phyloP scores from a whole-genome alignment of 2,113 vertebrate genomes.

The Pedetes capensis region DNA sequence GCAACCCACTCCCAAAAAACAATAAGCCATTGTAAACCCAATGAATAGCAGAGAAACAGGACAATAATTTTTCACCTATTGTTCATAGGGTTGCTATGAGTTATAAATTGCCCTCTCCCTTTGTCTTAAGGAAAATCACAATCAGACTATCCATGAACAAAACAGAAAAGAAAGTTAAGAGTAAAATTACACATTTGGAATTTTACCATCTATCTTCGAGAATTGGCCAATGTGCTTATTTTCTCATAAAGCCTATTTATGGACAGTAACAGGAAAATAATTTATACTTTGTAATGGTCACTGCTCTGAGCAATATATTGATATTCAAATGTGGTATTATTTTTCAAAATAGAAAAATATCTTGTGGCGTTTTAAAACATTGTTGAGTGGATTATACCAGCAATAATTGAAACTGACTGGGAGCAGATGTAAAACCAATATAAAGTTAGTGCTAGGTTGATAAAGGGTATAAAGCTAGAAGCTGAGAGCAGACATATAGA shows the following conservation, averaged over 20 bases:
- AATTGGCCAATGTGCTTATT: background rate
- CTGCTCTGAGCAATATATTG: background rate
- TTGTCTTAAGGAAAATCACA: background rate
- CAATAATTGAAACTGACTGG: background rate
- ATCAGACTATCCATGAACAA: background rate
- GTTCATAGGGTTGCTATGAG: no score
- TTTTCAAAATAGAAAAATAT: background rate
- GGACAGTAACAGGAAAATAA: background rate
- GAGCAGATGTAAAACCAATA: background rate
- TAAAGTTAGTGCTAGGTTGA: background rate
- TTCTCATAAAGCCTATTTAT: background rate
- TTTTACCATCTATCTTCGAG: background rate
- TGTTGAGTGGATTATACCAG: background rate
- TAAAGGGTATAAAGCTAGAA: background rate
- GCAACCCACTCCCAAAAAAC: no score
- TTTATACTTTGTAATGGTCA: background rate
- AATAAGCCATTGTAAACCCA: no score
- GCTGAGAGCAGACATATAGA: background rate
- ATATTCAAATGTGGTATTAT: background rate
- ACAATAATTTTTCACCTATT: background rate
- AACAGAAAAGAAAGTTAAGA: background rate
- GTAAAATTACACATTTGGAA: background rate
- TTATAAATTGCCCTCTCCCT: background rate
- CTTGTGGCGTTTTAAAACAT: background rate
- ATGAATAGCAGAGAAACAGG: background rate